Evolutionary conservation across 2,113 vertebrate genomes (phyloP), one percentile per base, ranked within the genome.

Genomic region (Poeciliopsis prolifica): DNA sequence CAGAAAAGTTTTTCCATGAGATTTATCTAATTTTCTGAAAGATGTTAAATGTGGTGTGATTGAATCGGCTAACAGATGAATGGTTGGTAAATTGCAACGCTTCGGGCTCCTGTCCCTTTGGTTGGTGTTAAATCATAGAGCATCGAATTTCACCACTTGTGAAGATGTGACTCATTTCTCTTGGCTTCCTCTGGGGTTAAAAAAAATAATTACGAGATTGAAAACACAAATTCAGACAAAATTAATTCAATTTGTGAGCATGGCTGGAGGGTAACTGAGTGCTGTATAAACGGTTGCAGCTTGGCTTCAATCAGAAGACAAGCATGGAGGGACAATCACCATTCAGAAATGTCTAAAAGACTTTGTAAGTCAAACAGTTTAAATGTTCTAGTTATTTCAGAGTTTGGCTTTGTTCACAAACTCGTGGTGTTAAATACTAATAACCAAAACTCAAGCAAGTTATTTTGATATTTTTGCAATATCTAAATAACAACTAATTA

Each of bases 11-110:
- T 94, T 93, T 92, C 85, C 87, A 93, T 93, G 87, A 91, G 88
- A 92, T 93, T 91, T 79, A 90, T 91, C 86, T 80, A 93, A 92
- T 87, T 92, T 93, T 92, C 77, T 87, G 85, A 92, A 90, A 88
- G 83, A 92, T 91, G 90, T 92, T 86, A 90, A 90, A 90, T 87
- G 86, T 73, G 79, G 78, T 84, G 83, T 84, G 84, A 91, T 93
- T 94, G 84, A 91, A 93, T 94, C 94, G 92, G 79, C 89, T 85
- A 88, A 85, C 88, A 92, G 90, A 88, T 92, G 90, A 93, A 91
- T 83, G 84, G 75, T 85, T 84, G 83, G 78, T 88, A 91, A 91
- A 93, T 91, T 91, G 92, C 89, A 79, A 81, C 61, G 88, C 91
- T 90, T 87, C 82, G 65, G 79, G 91, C 91, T 87, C 74, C 83